A percentile compares a stretch with the other conserved stretches of the same genome.
Evolutionary conservation across 2,888 invertebrate genomes (phyloP).

Genomic region (Hanleya hanleyi): DNA sequence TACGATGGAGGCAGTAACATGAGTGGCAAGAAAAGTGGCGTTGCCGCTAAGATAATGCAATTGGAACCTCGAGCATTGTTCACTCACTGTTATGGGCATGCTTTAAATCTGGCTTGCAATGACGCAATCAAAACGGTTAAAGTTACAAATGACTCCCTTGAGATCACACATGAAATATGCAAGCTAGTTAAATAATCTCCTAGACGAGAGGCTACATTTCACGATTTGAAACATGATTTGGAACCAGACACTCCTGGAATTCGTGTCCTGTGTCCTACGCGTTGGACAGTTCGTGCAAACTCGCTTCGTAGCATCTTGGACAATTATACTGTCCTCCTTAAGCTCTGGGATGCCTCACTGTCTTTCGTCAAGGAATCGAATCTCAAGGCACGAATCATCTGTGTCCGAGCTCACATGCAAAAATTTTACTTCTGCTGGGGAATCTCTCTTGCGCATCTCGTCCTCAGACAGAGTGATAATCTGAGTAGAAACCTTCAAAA

Average conservation of each 20-base stretch:
- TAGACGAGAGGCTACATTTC: slow-evolving; percentile 26
- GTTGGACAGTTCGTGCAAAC: slow-evolving; percentile 36
- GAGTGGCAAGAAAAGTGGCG: not conserved
- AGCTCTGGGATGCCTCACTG: not conserved
- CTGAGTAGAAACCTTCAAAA: no score
- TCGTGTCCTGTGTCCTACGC: slow-evolving; percentile 30
- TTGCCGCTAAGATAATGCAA: not conserved
- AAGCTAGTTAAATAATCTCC: slow-evolving; percentile 40
- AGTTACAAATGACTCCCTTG: slow-evolving; percentile 29
- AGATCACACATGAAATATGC: slow-evolving; percentile 33
- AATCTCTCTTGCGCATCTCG: not conserved
- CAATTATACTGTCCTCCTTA: slow-evolving; percentile 11
- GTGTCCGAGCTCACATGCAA: not conserved
- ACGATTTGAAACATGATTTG: slow-evolving; percentile 31
- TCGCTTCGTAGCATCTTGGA: slow-evolving; percentile 16
- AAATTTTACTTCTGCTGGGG: slow-evolving; percentile 19
- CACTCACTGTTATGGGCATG: slow-evolving; percentile 39
- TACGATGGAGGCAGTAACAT: not conserved
- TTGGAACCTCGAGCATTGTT: slow-evolving; percentile 28
- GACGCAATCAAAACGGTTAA: slow-evolving; percentile 29
- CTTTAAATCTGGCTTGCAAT: slow-evolving; percentile 31
- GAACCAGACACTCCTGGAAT: slow-evolving; percentile 31
- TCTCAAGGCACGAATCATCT: not conserved
- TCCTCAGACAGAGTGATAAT: slow-evolving; percentile 11
- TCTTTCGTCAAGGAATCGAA: not conserved